A percentile compares a stretch with the other conserved stretches of the same genome.
phyloP scores from a whole-genome alignment of 2,797 vertebrate genomes.

The Lacerta viridis region DNA sequence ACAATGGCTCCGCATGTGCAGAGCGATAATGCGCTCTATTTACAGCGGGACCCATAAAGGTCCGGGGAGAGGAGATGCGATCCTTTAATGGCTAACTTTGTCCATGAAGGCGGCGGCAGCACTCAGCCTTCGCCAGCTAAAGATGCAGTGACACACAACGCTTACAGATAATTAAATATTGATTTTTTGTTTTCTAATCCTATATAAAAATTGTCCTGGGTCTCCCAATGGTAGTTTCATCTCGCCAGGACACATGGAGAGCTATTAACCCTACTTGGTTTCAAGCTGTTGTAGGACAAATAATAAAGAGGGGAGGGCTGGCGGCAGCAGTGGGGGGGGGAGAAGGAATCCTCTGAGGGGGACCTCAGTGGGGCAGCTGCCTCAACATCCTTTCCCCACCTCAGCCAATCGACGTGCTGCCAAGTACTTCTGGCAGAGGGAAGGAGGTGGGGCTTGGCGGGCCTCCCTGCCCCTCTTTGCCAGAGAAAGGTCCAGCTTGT shows the following conservation, averaged over 20 bases:
- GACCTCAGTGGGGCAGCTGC: slow-evolving; percentile 4
- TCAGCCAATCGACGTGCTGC: neutral
- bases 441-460: neutral
- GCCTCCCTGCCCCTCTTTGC: neutral
- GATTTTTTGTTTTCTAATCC: slow-evolving; percentile 99
- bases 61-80: slow-evolving; percentile 78
- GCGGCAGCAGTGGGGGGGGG: slow-evolving; percentile 29
- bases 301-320: slow-evolving; percentile 50
- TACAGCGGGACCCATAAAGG: slow-evolving; percentile 79
- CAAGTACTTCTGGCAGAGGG: neutral
- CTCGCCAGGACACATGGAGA: slow-evolving; percentile 85
- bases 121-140: slow-evolving; percentile 91
- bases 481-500: neutral
- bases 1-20: slow-evolving; percentile 71
- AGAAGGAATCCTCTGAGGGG: slow-evolving; percentile 1
- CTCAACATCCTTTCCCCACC: neutral
- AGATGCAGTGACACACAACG: slow-evolving; percentile 99
- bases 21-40: slow-evolving; percentile 82
- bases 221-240: slow-evolving; percentile 98
- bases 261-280: slow-evolving; percentile 80
- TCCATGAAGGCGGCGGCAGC: slow-evolving; percentile 80
- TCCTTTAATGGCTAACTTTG: slow-evolving; percentile 92
- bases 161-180: slow-evolving; percentile 99
- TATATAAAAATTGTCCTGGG: slow-evolving; percentile 99
- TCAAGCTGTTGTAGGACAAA: slow-evolving; percentile 62